These are phyloP conservation scores for Bungarus multicinctus DNA, from an alignment of 2,113 vertebrate genomes.

Conservation along the genomic window DNA sequence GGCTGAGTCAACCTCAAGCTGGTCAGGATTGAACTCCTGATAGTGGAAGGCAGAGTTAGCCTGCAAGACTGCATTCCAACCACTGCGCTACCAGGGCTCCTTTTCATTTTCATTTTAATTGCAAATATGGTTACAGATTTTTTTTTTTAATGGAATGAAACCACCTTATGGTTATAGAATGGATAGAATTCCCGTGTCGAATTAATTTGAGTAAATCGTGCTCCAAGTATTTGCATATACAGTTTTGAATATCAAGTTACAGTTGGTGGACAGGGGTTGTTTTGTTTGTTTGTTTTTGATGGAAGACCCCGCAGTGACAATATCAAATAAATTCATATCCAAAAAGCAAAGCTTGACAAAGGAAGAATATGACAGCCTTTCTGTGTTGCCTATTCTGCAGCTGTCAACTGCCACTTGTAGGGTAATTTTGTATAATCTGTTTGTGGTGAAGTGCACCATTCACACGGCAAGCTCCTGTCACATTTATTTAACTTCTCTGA, in stretches of 20 bases:
- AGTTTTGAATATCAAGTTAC: neutral
- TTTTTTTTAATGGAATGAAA: neutral
- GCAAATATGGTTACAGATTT: neutral
- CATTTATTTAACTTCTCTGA: constrained; percentile 44
- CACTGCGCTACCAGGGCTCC: neutral
- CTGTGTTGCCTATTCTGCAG: constrained; percentile 26
- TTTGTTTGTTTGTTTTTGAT: neutral
- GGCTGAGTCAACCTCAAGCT: neutral
- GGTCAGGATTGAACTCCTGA: neutral
- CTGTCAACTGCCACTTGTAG: constrained; percentile 38
- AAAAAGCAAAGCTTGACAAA: constrained; percentile 19
- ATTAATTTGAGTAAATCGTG: neutral
- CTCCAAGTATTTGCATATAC: neutral
- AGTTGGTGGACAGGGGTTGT: neutral
- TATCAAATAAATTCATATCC: constrained; percentile 25
- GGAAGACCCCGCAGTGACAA: neutral
- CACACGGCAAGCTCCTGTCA: constrained; percentile 16
- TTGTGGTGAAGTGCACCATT: constrained; percentile 43
- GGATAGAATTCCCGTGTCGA: neutral
- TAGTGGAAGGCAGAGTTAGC: neutral
- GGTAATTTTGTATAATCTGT: constrained; percentile 44
- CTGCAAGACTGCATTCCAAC: neutral
- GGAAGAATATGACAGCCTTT: constrained; percentile 10
- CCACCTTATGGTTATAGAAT: neutral
- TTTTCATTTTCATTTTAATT: neutral